Percentiles rank a stretch among this genome's conserved stretches.
Conservation (phyloP, 2,888 invertebrate species). For the Athrips mouffetella region DNA sequence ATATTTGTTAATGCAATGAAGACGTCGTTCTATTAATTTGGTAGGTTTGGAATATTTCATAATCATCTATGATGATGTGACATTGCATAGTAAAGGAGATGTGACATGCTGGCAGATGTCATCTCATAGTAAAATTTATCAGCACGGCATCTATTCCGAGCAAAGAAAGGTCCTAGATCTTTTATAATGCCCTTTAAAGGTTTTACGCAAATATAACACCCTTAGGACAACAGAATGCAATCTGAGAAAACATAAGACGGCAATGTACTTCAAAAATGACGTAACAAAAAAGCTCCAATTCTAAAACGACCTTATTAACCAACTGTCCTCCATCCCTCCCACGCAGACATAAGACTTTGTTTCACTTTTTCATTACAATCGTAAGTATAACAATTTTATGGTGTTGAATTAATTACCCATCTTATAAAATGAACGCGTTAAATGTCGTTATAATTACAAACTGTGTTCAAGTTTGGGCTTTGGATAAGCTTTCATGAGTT, state of each 20-base stretch:
- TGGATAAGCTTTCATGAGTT: no score
- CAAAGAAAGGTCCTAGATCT: no score
- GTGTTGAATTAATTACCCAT: neutral
- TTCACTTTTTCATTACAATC: slow-evolving; percentile 6
- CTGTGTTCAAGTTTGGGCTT: slow-evolving; percentile 1
- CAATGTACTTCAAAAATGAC: neutral
- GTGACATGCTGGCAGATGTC: no score
- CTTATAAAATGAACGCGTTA: slow-evolving; percentile 6
- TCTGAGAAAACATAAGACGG: neutral
- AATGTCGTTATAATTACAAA: slow-evolving; percentile 11
- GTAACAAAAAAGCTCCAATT: neutral
- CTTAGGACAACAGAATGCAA: neutral
- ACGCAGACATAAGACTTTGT: slow-evolving; percentile 4
- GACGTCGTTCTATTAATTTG: no score
- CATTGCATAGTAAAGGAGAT: no score
- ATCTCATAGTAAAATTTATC: no score
- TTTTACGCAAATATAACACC: no score
- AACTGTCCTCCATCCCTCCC: neutral
- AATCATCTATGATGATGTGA: no score
- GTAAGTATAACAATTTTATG: neutral
- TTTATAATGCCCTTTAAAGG: no score
- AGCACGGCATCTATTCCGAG: no score
- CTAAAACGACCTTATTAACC: slow-evolving; percentile 3
- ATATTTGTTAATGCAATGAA: no score
- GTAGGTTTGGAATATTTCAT: no score